A percentile compares a stretch with the other conserved stretches of the same genome.
Evolutionary conservation across 2,888 invertebrate genomes (phyloP).

Genomic region (Argyresthia albistria): DNA sequence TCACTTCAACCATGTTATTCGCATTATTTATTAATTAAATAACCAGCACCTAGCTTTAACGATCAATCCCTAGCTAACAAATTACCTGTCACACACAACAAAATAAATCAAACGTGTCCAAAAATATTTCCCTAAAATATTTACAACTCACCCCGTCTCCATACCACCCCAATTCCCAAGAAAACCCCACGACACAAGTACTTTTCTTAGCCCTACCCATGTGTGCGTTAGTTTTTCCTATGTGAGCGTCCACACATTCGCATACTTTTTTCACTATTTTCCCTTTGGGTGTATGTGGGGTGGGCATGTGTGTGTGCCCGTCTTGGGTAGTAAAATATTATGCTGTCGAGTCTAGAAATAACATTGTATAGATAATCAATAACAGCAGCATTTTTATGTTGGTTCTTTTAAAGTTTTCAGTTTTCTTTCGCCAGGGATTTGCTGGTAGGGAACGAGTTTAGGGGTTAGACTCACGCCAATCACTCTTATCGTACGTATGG

Average conservation of each 20-base stretch:
- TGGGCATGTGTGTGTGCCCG: constrained; percentile 28
- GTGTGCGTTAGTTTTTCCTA: constrained; percentile 22
- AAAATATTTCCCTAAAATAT: constrained; percentile 1
- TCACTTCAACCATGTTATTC: no score
- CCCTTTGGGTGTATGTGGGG: neutral
- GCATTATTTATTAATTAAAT: no score
- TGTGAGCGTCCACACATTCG: constrained; percentile 8
- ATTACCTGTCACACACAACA: no score
- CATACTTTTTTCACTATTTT: constrained; percentile 2
- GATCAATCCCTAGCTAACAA: no score
- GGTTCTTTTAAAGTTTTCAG: constrained; percentile 25
- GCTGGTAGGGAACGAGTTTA: no score
- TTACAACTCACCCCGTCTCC: constrained; percentile 20
- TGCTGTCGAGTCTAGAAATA: constrained; percentile 70
- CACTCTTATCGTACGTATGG: no score
- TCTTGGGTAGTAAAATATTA: constrained; percentile 71
- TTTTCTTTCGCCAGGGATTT: neutral
- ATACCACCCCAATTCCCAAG: constrained; percentile 32
- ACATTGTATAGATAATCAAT: constrained; percentile 74
- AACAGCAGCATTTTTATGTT: constrained; percentile 51
- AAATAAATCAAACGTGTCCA: no score
- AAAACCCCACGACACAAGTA: constrained; percentile 62
- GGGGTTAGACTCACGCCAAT: no score
- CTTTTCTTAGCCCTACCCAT: constrained; percentile 52
- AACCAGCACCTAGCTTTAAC: no score